Base-by-base conservation (phyloP, 2,113 vertebrate genomes). In the Reinhardtius hippoglossoides region DNA sequence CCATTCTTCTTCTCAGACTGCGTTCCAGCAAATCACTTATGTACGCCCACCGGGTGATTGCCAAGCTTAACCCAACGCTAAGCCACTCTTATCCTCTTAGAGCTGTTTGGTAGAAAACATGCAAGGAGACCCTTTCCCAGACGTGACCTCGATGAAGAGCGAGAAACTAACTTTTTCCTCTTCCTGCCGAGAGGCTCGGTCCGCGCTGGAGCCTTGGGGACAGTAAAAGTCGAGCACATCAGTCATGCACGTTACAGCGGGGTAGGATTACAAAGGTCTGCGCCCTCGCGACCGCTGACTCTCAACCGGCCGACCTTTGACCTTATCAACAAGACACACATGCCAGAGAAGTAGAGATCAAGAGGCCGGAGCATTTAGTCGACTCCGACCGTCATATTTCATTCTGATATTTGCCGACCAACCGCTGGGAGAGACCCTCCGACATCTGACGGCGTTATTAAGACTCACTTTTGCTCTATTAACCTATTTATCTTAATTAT, bases 41-140 rank as follows among this genome's bases (percentile, higher is more conserved):
- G 75, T 21, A 79, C 70, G 42, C 88, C 83, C 85, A 87, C 78
- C 37, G 5, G 81, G 37, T 80, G 87, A 91, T 89, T 87, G 85
- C 71, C 88, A 54, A 40, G 85, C 78, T 91, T 91, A 89, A 82
- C 78, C 75, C 67, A 24, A 78, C 9, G 40, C 60, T 91, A 87
- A 91, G 86, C 87, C 85, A 57, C 66, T 35, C 42, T 90, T 80
- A 92, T 91, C 91, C 87, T 85, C 84, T 91, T 84, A 88, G 75
- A 67, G 72, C 67, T 78, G 81, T 86, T 89, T 78, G 68, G 66
- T 50, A 85, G 82, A 82, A 87, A 87, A 80, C 72, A 71, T 72
- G 66, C 72, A 42, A 76, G 69, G 75, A 80, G 78, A 86, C 78
- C 80, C 78, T 87, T 81, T 78, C 76, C 75, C 42, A 35, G 64